Percentiles rank a stretch among this genome's conserved stretches.
Evolutionary conservation across 53 echinoderm and acorn worm genomes (phyloP).

Genomic region (Apostichopus leukothele): DNA sequence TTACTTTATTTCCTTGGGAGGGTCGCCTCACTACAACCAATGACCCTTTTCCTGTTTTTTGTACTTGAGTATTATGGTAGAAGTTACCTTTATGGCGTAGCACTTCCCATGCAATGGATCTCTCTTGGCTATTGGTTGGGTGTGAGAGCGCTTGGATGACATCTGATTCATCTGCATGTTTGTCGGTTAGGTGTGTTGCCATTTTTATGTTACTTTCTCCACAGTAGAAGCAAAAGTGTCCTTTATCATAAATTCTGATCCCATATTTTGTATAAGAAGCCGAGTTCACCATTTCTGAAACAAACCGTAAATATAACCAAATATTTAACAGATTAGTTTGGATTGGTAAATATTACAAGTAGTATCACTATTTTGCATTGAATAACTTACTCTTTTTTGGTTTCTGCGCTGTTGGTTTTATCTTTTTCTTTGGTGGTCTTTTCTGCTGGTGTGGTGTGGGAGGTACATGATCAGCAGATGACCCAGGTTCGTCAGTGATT

Average conservation of each 20-base stretch:
- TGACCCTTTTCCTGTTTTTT: conserved; percentile 46
- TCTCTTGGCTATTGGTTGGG: background rate
- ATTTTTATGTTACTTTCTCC: conserved; percentile 16
- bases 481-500: too few relatives aligned
- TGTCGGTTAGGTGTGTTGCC: background rate
- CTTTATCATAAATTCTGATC: conserved; percentile 2
- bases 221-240: conserved; percentile 14
- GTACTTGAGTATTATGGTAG: conserved; percentile 50
- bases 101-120: conserved; percentile 42
- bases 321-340: too few relatives aligned
- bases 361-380: too few relatives aligned
- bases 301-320: too few relatives aligned
- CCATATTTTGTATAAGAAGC: background rate
- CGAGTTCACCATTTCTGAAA: too few relatives aligned
- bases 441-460: too few relatives aligned
- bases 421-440: too few relatives aligned
- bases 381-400: too few relatives aligned
- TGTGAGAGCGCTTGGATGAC: background rate
- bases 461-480: too few relatives aligned
- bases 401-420: too few relatives aligned
- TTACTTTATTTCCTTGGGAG: background rate
- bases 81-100: conserved; percentile 51
- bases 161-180: background rate
- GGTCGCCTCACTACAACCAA: conserved; percentile 55
- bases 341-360: too few relatives aligned